phyloP scores from a whole-genome alignment of 2,888 invertebrate genomes.

The Diabrotica balteata region DNA sequence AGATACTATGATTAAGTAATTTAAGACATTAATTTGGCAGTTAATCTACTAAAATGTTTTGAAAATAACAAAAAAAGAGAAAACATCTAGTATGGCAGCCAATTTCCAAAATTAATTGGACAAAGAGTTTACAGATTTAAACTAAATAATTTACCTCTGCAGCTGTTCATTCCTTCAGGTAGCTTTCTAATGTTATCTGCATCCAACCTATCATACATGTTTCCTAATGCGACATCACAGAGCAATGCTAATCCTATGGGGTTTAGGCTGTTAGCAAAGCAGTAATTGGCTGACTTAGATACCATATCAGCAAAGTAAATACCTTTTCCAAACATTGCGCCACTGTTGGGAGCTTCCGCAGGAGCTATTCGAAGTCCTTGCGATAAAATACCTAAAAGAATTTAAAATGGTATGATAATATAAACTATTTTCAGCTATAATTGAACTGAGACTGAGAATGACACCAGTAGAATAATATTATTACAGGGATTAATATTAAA shows the following conservation, averaged over 20 bases:
- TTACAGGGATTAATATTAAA: too few relatives aligned
- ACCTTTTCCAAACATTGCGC: slow-evolving; percentile 99
- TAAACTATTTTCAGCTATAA: too few relatives aligned
- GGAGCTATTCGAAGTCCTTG: slow-evolving; percentile 94
- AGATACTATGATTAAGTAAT: too few relatives aligned
- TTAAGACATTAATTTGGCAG: too few relatives aligned
- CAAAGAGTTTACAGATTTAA: too few relatives aligned
- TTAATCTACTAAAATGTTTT: too few relatives aligned
- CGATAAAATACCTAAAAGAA: slow-evolving; percentile 71
- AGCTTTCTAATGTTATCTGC: slow-evolving; percentile 80
- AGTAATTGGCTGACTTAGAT: slow-evolving; percentile 97
- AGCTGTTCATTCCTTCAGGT: slow-evolving; percentile 85
- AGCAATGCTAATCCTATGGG: slow-evolving; percentile 86
- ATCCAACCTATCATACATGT: slow-evolving; percentile 79
- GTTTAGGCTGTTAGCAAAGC: slow-evolving; percentile 74
- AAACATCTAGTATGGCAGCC: too few relatives aligned
- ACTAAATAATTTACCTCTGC: slow-evolving; percentile 68
- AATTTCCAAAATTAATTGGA: too few relatives aligned
- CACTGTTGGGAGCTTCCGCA: slow-evolving; percentile 94
- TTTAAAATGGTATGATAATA: too few relatives aligned
- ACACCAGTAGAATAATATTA: too few relatives aligned
- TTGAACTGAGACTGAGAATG: too few relatives aligned
- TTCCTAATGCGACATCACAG: slow-evolving; percentile 95
- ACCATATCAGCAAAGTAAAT: slow-evolving; percentile 99
- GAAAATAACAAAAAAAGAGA: too few relatives aligned